phyloP scores from a whole-genome alignment of 2,113 vertebrate species.

The Diglossa brunneiventris region DNA sequence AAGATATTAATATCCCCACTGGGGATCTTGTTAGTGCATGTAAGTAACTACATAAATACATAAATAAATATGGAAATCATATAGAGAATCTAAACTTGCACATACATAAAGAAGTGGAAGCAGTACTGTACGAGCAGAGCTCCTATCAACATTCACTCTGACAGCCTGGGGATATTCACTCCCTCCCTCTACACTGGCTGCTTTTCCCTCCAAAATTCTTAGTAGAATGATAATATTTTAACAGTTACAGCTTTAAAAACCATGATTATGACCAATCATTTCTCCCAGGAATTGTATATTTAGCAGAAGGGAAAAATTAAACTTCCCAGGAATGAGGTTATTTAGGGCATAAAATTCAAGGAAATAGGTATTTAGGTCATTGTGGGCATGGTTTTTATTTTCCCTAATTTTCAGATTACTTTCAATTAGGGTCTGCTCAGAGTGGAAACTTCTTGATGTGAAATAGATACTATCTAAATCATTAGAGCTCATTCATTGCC shows the following conservation, averaged over 20 bases:
- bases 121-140: not conserved
- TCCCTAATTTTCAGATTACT: conserved; percentile 86
- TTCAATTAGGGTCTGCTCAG: conserved; percentile 80
- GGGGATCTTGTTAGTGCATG: not conserved
- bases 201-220: conserved; percentile 16
- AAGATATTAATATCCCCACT: rapidly evolving
- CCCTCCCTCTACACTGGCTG: not conserved
- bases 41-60: too few relatives aligned
- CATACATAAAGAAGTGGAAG: not conserved
- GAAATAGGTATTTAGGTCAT: conserved; percentile 81
- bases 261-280: conserved; percentile 62
- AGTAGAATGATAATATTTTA: conserved; percentile 62
- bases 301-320: conserved; percentile 73
- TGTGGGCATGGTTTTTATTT: conserved; percentile 83
- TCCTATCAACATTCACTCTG: not conserved
- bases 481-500: conserved; percentile 88
- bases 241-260: conserved; percentile 55
- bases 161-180: not conserved
- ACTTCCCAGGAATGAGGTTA: conserved; percentile 70
- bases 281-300: conserved; percentile 61
- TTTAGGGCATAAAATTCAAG: conserved; percentile 74
- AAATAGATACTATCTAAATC: conserved; percentile 98
- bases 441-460: conserved; percentile 84
- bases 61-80: not conserved
- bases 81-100: not conserved